Base-by-base conservation (phyloP, 2,113 vertebrate genomes). In the Galeopterus variegatus region DNA sequence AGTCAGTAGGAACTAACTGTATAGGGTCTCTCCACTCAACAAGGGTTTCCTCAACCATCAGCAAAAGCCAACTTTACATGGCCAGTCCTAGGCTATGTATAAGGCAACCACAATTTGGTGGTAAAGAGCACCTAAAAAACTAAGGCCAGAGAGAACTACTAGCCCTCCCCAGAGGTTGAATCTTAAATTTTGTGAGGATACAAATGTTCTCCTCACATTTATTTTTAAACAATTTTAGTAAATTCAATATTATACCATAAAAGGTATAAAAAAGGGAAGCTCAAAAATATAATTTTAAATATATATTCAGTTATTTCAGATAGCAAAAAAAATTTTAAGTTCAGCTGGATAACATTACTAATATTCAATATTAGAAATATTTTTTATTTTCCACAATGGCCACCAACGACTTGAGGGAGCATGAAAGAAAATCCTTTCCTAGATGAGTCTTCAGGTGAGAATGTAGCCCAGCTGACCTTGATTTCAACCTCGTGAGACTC, bases 91-190 rank as follows among this genome's bases (percentile, higher is more conserved):
- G 50, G 36, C 45, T 65, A 54, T 88, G 28, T 21, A 52, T 64
- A 90, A 86, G 10, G 81, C 48, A 94, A 58, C 19, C 18, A 86
- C 15, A 58, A 26, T 28, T 33, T 69, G 14, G 36, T 80, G 9
- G 17, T 65, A 62, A 89, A 95, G 26, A 31, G 9, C 72, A 82
- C 72, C 77, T 69, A 75, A 88, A 75, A 88, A 95, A 85, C 72
- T 73, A 85, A 96, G 72, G 13, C 62, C 14, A 67, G 64, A 79
- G 19, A 92, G 50, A 92, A 85, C 84, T 58, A 50, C 81, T 83
- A 33, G 75, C 56, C 33, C 48, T 84, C 52, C 28, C 45, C 13
- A 89, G 70, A 80, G 21, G 50, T 3, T 82, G 52, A 83, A 56
- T 75, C n/a, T 89, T 75, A 81, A 69, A 76, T 86, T 76, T 81